Conservation (phyloP, 2,797 vertebrate genomes). For the Acanthopagrus latus region DNA sequence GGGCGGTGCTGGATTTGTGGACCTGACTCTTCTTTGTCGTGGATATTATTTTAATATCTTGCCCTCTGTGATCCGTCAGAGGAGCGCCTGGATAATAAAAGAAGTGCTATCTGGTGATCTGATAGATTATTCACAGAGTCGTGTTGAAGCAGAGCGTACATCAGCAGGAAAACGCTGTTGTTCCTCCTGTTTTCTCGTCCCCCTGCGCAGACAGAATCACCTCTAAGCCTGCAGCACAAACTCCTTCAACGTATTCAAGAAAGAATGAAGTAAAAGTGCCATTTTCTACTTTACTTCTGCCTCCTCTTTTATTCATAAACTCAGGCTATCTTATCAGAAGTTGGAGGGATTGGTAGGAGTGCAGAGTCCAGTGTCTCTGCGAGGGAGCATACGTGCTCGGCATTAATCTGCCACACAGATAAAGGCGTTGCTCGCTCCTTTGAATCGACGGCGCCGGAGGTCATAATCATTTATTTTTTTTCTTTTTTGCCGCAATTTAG, state of each 20-base stretch:
- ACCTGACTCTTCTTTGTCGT: neutral
- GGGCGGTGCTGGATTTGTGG: neutral
- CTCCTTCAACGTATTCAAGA: neutral
- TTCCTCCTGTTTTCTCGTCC: neutral
- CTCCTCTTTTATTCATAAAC: conserved; percentile 61
- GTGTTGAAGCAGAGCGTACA: conserved; percentile 24
- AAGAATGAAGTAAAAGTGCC: neutral
- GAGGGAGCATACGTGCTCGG: conserved; percentile 51
- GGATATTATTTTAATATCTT: neutral
- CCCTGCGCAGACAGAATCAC: neutral
- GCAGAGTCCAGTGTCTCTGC: conserved; percentile 80
- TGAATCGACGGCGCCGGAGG: conserved; percentile 47
- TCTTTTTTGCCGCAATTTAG: conserved; percentile 56
- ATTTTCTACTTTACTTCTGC: conserved; percentile 10
- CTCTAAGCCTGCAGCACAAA: neutral
- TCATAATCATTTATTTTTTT: conserved; percentile 46
- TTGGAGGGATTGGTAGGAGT: conserved; percentile 68
- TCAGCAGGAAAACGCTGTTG: neutral
- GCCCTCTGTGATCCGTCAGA: neutral
- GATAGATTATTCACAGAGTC: conserved; percentile 14
- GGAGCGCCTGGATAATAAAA: neutral
- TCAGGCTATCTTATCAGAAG: conserved; percentile 78
- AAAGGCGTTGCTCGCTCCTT: conserved; percentile 55
- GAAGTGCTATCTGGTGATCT: neutral
- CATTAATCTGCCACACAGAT: conserved; percentile 69